Evolutionary conservation across 2,888 invertebrate genomes (phyloP), one percentile per base, ranked within the genome.

Genomic region (Toxonevra muliebris): DNA sequence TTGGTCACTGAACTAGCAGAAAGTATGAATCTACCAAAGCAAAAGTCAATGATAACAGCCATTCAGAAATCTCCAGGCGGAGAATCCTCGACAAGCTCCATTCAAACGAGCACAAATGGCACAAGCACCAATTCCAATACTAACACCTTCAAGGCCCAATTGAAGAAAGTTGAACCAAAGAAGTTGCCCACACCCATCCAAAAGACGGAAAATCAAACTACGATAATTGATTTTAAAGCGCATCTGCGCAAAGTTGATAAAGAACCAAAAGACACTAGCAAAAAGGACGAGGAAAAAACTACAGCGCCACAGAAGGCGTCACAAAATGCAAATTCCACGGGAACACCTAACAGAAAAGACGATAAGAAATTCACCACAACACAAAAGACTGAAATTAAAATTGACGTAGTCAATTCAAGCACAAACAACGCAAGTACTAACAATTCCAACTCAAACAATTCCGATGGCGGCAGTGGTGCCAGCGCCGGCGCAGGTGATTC

Each of bases 1-100:
- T 87, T 95, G 73, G 92, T 95, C 11, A 92, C 92, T 13, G 95
- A 95, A 85, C 87, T 95, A 64, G 94, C 94, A 61, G 95, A 95
- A 84, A 93, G 91, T 78, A 89, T 95, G 78, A 92, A 92, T 83
- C 86, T 93, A 78, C 73, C 88, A 77, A 80, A 87, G 80, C 79
- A 83, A 61, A 76, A 78, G 41, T 67, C 77, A 58, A 52, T 66
- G 20, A 11, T 53, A 1, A 53, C 63, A 48, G 68, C 69, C 68
- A 53, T 67, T 63, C 68, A 66, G 67, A 77, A 79, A 61, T 71
- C 76, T 43, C 72, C 63, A 8, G 68, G 69, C 19, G 68, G 19
- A 15, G 70, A 69, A 45, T 53, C 54, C 15, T 63, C 61, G 20
- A 48, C 69, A 41, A 66, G 65, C 17, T 40, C 40, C 12, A 10